These are phyloP conservation scores for Oncorhynchus tshawytscha DNA, from an alignment of 2,113 vertebrate species.

Conservation along the genomic window DNA sequence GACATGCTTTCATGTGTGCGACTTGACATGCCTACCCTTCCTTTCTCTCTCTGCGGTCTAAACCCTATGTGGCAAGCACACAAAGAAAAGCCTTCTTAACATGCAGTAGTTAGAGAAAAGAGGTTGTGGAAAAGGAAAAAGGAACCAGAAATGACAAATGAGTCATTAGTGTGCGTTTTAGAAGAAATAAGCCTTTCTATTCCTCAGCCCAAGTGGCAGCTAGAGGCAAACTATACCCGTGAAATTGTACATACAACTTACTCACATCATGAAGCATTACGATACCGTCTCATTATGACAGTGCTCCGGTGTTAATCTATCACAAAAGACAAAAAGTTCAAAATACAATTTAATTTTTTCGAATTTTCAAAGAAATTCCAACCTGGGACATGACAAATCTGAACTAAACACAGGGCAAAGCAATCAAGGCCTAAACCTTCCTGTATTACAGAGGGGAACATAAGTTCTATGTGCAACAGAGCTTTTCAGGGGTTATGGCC, in stretches of 20 bases:
- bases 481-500: constrained; percentile 20
- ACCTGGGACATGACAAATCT: not conserved
- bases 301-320: too few species aligned
- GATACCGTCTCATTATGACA: too few species aligned
- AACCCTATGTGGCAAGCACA: constrained; percentile 9
- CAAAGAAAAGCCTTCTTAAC: constrained; percentile 51
- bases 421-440: constrained; percentile 4
- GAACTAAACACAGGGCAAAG: constrained; percentile 21
- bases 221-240: constrained; percentile 2
- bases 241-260: constrained; percentile 13
- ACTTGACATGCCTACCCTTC: not conserved
- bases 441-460: constrained; percentile 20
- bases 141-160: not conserved
- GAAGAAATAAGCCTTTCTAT: not conserved
- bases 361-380: too few species aligned
- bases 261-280: not conserved
- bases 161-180: not conserved
- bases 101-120: not conserved
- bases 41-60: not conserved
- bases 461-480: constrained; percentile 4
- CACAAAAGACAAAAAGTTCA: too few species aligned
- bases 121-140: constrained; percentile 17
- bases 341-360: too few species aligned
- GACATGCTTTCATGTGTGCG: not conserved
- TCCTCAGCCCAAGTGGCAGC: not conserved